Conservation (phyloP, 2,797 vertebrate species). For the Typhlichthys eigenmanni region DNA sequence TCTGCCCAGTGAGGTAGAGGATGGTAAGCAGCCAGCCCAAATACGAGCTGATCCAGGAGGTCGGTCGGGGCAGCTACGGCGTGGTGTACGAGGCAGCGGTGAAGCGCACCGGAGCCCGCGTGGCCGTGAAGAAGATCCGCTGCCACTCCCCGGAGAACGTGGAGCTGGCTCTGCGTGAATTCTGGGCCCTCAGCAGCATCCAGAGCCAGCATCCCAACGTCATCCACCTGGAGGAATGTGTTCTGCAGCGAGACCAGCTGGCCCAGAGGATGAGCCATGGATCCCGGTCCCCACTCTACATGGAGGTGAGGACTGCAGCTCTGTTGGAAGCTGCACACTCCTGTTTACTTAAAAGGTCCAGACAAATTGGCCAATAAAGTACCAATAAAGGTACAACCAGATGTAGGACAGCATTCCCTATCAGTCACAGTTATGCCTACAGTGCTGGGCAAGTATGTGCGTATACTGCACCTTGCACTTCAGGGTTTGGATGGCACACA, state of each 20-base stretch:
- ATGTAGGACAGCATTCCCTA: too few species aligned
- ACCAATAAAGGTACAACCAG: too few species aligned
- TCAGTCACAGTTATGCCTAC: too few species aligned
- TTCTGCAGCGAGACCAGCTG: slow-evolving; percentile 92
- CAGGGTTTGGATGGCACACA: too few species aligned
- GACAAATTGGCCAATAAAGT: too few species aligned
- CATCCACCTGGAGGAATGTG: slow-evolving; percentile 96
- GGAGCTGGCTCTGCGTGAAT: slow-evolving; percentile 94
- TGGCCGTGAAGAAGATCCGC: slow-evolving; percentile 97
- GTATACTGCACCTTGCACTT: too few species aligned
- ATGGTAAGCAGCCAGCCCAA: slow-evolving; percentile 99
- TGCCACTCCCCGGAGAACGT: slow-evolving; percentile 97
- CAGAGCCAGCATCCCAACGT: slow-evolving; percentile 97
- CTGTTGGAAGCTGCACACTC: too few species aligned
- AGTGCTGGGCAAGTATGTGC: too few species aligned
- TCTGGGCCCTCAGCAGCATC: slow-evolving; percentile 99
- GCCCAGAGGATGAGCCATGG: slow-evolving; percentile 96
- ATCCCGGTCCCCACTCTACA: slow-evolving; percentile 91
- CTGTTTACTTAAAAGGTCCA: too few species aligned
- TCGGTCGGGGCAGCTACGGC: slow-evolving; percentile 97
- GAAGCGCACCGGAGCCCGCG: slow-evolving; percentile 86
- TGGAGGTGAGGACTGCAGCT: slow-evolving; percentile 80
- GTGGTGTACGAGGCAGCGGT: slow-evolving; percentile 96
- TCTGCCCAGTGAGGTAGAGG: slow-evolving; percentile 80
- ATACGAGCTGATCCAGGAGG: slow-evolving; percentile 98